Evolutionary conservation across 2,888 invertebrate genomes (phyloP).

Genomic region (Apotomis capreana): DNA sequence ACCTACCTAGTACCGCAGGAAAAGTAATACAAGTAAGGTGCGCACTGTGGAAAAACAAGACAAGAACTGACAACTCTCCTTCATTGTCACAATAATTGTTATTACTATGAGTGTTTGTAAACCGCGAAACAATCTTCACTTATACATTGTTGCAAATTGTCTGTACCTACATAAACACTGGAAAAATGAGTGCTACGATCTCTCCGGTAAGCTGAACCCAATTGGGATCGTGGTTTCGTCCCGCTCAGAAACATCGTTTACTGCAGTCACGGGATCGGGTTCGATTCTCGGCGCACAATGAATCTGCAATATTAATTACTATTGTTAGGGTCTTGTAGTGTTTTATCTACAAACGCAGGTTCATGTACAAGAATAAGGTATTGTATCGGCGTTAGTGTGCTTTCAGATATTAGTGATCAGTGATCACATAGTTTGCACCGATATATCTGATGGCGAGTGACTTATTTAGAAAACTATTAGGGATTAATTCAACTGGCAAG

Average conservation of each 20-base stretch:
- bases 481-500: background rate
- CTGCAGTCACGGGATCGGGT: background rate
- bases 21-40: slow-evolving; percentile 45
- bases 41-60: slow-evolving; percentile 55
- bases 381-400: too few relatives aligned
- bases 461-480: too few relatives aligned
- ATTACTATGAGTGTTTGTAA: slow-evolving; percentile 70
- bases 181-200: slow-evolving; percentile 4
- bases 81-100: slow-evolving; percentile 53
- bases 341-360: too few relatives aligned
- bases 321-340: too few relatives aligned
- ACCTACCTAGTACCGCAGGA: slow-evolving; percentile 11
- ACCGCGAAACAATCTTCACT: slow-evolving; percentile 61
- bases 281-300: too few relatives aligned
- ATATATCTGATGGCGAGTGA: too few relatives aligned
- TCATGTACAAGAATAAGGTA: too few relatives aligned
- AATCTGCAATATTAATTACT: too few relatives aligned
- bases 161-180: slow-evolving; percentile 45
- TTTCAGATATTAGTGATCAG: too few relatives aligned
- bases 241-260: background rate
- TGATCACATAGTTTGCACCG: too few relatives aligned
- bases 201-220: background rate
- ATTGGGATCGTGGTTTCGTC: background rate
- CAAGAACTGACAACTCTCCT: slow-evolving; percentile 57
- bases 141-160: slow-evolving; percentile 62